Conservation (phyloP, 2,888 invertebrate species). For the Neuroscelio doddi region DNA sequence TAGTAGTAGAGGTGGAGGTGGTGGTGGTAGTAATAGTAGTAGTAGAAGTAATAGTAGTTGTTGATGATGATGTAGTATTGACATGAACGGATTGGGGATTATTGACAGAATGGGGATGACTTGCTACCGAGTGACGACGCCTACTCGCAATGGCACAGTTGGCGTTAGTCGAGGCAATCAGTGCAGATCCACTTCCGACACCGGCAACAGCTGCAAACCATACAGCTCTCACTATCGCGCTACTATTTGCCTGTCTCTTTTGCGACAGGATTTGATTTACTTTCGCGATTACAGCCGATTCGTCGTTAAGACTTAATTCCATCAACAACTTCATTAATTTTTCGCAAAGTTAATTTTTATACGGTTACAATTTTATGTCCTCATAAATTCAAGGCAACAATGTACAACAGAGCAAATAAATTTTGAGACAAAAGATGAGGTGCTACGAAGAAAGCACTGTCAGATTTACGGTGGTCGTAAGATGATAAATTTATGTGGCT, state of each 20-base stretch:
- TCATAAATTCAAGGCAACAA: not conserved
- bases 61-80: conserved; percentile 62
- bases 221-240: conserved; percentile 62
- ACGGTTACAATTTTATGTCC: no score
- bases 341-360: conserved; percentile 1
- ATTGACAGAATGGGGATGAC: conserved; percentile 69
- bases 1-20: conserved; percentile 57
- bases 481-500: conserved; percentile 21
- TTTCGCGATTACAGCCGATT: conserved; percentile 4
- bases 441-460: not conserved
- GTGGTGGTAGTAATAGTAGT: conserved; percentile 55
- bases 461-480: conserved; percentile 20
- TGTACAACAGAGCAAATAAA: not conserved
- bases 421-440: not conserved
- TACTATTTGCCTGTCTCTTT: conserved; percentile 36
- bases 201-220: conserved; percentile 70
- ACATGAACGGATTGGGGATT: conserved; percentile 68
- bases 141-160: conserved; percentile 65
- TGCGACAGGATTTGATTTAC: conserved; percentile 8
- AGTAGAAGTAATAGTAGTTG: conserved; percentile 57
- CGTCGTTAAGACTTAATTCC: conserved; percentile 16
- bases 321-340: conserved; percentile 2
- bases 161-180: conserved; percentile 65
- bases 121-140: conserved; percentile 71
- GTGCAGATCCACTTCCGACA: conserved; percentile 64